Conservation (phyloP, 2,797 vertebrate species). For the Erethizon dorsatum region DNA sequence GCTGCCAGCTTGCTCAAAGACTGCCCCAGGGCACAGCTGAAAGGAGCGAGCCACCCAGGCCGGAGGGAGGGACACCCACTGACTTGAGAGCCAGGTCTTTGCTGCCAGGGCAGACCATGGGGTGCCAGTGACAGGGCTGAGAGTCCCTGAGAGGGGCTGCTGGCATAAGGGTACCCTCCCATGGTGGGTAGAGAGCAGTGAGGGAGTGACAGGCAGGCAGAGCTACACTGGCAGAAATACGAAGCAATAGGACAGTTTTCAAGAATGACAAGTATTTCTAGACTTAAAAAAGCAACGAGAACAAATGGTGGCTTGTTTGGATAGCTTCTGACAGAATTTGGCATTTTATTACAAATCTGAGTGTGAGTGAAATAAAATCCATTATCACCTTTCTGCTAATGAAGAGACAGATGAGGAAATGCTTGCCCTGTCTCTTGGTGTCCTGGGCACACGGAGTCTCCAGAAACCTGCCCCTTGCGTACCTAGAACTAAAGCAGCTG, state of each 20-base stretch:
- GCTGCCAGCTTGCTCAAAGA: slow-evolving; percentile 1
- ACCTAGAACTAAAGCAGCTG: slow-evolving; percentile 84
- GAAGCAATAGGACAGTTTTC: slow-evolving; percentile 70
- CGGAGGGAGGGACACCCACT: not conserved
- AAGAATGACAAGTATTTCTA: slow-evolving; percentile 76
- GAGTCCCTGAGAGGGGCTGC: slow-evolving; percentile 70
- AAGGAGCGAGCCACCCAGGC: not conserved
- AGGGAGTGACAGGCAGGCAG: slow-evolving; percentile 79
- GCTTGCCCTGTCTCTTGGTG: slow-evolving; percentile 84
- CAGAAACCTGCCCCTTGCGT: not conserved
- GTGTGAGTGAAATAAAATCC: slow-evolving; percentile 87
- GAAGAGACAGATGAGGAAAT: slow-evolving; percentile 86
- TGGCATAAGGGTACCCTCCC: not conserved
- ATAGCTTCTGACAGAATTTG: slow-evolving; percentile 89
- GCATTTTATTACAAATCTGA: slow-evolving; percentile 90
- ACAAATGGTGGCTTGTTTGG: slow-evolving; percentile 79
- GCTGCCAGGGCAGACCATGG: not conserved
- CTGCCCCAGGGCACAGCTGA: not conserved
- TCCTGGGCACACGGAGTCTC: slow-evolving; percentile 76
- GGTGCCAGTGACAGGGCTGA: slow-evolving; percentile 38
- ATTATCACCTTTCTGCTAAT: slow-evolving; percentile 88
- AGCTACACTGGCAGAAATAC: slow-evolving; percentile 79
- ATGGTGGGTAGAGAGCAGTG: slow-evolving; percentile 45
- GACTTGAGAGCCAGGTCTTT: slow-evolving; percentile 51
- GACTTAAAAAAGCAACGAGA: slow-evolving; percentile 82